Evolutionary conservation across 2,797 vertebrate species (phyloP), one percentile per base, ranked within the genome.

Genomic region (Manis pentadactyla): DNA sequence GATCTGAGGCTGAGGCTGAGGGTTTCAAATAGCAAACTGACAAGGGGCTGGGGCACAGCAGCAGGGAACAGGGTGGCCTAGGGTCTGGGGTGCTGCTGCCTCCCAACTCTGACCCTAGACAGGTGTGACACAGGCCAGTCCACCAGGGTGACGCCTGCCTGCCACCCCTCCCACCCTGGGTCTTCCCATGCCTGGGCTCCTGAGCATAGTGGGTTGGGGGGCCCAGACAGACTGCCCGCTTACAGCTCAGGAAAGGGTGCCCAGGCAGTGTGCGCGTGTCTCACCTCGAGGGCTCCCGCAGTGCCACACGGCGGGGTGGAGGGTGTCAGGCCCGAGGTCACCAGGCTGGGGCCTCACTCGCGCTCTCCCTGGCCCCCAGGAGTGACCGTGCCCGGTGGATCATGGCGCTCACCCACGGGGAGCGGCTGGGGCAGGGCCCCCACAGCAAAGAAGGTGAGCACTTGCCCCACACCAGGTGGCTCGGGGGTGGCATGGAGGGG

Each of bases 321-420:
- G 10, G 1, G 5, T 46, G 23, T 51, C 49, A 53, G 68, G 57
- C n/a, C 39, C 0, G 6, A 34, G 46, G 39, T n/a, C 37, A 59
- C 17, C 19, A 27, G 55, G 18, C 31, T 14, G 75, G 34, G 63
- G 37, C 46, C 73, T 82, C 7, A 3, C 64, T 42, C 17, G 0
- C 0, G 0, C 11, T 13, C 21, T 55, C 37, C 75, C 39, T 42
- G 37, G 10, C 34, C 74, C 66, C 27, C 73, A 97, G 99, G 98
- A 99, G 99, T n/a, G 99, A 99, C 96, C 98, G 99, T 1, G 99
- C 99, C 0, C 99, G 99, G 0, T 99, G 99, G 99, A 99, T 99
- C 8, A 98, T 98, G 0, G 99, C 99, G 0, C 98, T 99, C 4
- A 98, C 97, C 55, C 98, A 98, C 90, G 95, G 98, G 46, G 99